Percentiles rank a stretch among this genome's conserved stretches.
Evolutionary conservation across 2,888 invertebrate species (phyloP).

Genomic region (Antitype chi): DNA sequence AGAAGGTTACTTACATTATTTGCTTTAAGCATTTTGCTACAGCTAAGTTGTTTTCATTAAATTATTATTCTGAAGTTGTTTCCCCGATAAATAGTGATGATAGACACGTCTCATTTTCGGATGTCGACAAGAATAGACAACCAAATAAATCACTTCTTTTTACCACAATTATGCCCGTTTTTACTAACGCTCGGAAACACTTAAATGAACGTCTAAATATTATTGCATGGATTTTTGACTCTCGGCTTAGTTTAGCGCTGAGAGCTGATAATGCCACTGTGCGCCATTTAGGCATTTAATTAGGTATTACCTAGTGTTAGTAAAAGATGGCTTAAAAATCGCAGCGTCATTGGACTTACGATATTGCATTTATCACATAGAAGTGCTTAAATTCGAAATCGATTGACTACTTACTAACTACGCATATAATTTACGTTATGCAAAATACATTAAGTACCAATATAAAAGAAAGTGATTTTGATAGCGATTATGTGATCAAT

Average conservation of each 20-base stretch:
- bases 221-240: no score
- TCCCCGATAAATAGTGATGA: neutral
- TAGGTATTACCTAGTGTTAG: no score
- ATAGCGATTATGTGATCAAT: conserved; percentile 21
- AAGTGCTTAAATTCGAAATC: neutral
- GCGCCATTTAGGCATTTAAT: no score
- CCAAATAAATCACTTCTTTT: neutral
- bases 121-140: neutral
- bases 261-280: no score
- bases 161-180: neutral
- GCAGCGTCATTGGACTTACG: neutral
- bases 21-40: neutral
- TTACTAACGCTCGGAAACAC: no score
- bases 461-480: conserved; percentile 45
- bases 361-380: neutral
- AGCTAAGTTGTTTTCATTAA: neutral
- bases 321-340: no score
- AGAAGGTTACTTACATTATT: neutral
- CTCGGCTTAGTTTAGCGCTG: no score
- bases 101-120: neutral
- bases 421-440: conserved; percentile 11
- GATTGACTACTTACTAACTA: neutral
- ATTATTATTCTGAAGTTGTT: neutral
- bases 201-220: no score
- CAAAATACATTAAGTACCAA: conserved; percentile 12